These are phyloP conservation scores for Serinus canaria DNA, from an alignment of 2,113 vertebrate genomes.

Conservation along the genomic window DNA sequence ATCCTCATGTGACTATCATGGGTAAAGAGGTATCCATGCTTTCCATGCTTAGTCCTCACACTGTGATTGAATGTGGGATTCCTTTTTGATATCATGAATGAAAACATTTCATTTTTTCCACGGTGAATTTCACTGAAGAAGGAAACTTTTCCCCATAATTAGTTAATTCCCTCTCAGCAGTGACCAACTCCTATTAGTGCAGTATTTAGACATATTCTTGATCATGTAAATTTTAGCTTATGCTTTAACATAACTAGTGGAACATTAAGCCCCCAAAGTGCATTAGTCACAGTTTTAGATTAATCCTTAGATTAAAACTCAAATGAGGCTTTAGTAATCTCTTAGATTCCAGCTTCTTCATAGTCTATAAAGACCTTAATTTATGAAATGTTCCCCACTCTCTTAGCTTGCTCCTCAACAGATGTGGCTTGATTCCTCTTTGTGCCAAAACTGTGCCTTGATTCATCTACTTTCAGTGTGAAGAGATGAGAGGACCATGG, in stretches of 20 bases:
- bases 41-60: not conserved
- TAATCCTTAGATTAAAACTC: not conserved
- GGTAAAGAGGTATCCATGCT: not conserved
- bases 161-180: not conserved
- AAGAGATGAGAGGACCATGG: not conserved
- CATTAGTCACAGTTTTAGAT: conserved; percentile 14
- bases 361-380: not conserved
- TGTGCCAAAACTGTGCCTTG: not conserved
- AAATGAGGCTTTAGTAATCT: not conserved
- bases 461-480: not conserved
- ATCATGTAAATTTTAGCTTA: not conserved
- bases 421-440: not conserved
- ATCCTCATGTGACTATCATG: not conserved
- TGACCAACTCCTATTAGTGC: not conserved
- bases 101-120: not conserved
- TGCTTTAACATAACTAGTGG: not conserved
- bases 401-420: not conserved
- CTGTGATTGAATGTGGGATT: not conserved
- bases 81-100: not conserved
- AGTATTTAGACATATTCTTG: not conserved
- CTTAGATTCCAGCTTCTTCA: not conserved
- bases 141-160: not conserved
- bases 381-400: not conserved
- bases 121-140: not conserved
- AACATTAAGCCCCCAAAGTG: not conserved